Percentiles rank a stretch among this genome's conserved stretches.
Evolutionary conservation across 2,113 vertebrate species (phyloP).

Genomic region (Sigmodon hispidus): DNA sequence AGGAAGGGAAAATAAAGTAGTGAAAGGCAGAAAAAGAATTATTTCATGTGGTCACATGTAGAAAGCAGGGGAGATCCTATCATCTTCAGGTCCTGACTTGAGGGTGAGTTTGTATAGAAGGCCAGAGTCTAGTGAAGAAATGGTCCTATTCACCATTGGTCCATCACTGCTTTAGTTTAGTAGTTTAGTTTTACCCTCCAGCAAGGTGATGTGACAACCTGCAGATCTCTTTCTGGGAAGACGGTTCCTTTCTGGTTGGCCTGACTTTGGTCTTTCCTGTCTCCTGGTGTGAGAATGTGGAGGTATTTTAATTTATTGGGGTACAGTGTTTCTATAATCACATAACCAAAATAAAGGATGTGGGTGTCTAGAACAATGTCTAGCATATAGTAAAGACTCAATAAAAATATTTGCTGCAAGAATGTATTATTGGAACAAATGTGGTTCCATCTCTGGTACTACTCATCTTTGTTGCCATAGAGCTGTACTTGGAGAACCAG

Average conservation of each 20-base stretch:
- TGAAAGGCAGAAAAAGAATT: too few species aligned
- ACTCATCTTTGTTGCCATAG: too few species aligned
- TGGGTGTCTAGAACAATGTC: background rate
- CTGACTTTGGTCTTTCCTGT: background rate
- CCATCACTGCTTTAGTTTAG: background rate
- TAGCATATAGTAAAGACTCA: background rate
- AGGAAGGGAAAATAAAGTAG: background rate
- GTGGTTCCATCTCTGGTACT: background rate
- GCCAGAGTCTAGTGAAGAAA: background rate
- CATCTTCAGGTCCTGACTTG: background rate
- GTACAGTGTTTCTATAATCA: background rate
- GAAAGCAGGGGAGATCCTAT: too few species aligned
- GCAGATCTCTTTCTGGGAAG: background rate
- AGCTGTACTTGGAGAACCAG: slow-evolving; percentile 12
- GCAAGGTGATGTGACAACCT: background rate
- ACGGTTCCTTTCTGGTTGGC: background rate
- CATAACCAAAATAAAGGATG: background rate
- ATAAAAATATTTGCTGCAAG: background rate
- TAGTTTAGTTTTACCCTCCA: background rate
- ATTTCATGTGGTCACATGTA: background rate
- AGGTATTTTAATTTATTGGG: background rate
- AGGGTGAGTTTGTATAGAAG: background rate
- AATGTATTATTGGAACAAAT: background rate
- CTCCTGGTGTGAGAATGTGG: background rate
- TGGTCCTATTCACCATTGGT: background rate